Base-by-base conservation (phyloP, 2,888 invertebrate genomes). In the Boloria euphrosyne region DNA sequence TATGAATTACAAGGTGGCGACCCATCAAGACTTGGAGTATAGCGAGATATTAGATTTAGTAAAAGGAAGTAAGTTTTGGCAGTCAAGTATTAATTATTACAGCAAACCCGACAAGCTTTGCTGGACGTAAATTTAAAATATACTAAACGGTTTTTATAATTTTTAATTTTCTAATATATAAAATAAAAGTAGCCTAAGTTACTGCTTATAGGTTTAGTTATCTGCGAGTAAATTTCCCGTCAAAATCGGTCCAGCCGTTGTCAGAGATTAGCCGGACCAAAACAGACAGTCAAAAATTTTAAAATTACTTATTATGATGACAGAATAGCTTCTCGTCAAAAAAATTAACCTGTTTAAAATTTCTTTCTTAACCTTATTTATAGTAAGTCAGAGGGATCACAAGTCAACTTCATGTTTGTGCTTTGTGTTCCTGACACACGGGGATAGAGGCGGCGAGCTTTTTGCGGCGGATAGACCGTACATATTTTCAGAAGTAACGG, bases 381-480 rank as follows among this genome's bases (percentile, higher is more conserved):
- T 75, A 88, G 88, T 87, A 43, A 79, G 81, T 46, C 69, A 69
- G 2, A 67, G 70, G 63, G 84, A 86, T 53, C 88, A 89, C 71
- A 75, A 71, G 1, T 67, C 46, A 4, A 87, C 88, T 0, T 82
- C 89, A 0, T 87, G 89, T 55, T 51, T 90, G 14, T 84, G 81
- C 53, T 70, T 89, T 22, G 82, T 78, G 1, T 81, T 90, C 55
- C 70, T 89, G 64, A 83, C 87, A 0, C 89, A 89, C 51, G 89
- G 88, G 0, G 78, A 78, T n/a, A 74, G 73, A 14, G 72, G 73
- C 0, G 86, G 83, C 0, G 76, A 76, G 16, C 63, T 87, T 10
- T 79, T 73, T 50, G 87, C 87, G 0, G 74, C 80, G 0, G 87
- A 87, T 67, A 75, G 80, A 38, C 78, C 83, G 0, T 87, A 87